Conservation (phyloP, 1,140 invertebrate genomes). For the Streblospio benedicti region DNA sequence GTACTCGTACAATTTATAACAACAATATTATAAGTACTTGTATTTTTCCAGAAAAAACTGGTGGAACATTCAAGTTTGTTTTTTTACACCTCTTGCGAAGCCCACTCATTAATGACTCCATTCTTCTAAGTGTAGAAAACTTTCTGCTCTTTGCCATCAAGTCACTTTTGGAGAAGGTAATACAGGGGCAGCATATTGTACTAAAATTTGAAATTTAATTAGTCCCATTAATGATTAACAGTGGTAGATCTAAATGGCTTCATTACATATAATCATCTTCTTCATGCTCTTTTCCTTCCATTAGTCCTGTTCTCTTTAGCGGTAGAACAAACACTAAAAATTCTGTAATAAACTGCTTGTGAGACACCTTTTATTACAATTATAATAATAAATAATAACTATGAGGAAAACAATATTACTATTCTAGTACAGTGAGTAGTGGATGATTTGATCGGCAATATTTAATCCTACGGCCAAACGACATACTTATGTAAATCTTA, state of each 20-base stretch:
- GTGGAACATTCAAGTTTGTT: conserved; percentile 55
- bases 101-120: conserved; percentile 47
- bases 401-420: too few species aligned
- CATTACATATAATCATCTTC: not conserved
- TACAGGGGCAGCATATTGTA: not conserved
- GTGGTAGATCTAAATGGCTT: not conserved
- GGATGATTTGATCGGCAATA: too few species aligned
- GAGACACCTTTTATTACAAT: too few species aligned
- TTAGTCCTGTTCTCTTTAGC: too few species aligned
- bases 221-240: not conserved
- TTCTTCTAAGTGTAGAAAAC: conserved; percentile 40
- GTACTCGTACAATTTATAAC: not conserved
- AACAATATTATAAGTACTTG: not conserved
- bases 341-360: too few species aligned
- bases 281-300: conserved; percentile 4
- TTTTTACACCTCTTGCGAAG: conserved; percentile 67
- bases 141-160: conserved; percentile 41
- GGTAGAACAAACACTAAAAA: too few species aligned
- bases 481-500: too few species aligned
- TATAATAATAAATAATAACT: too few species aligned
- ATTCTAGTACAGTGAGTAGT: too few species aligned
- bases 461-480: too few species aligned
- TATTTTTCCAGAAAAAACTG: conserved; percentile 54
- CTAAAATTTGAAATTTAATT: not conserved
- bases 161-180: conserved; percentile 42